Evolutionary conservation across 1,140 invertebrate species (phyloP).

Genomic region (Manduca sexta): DNA sequence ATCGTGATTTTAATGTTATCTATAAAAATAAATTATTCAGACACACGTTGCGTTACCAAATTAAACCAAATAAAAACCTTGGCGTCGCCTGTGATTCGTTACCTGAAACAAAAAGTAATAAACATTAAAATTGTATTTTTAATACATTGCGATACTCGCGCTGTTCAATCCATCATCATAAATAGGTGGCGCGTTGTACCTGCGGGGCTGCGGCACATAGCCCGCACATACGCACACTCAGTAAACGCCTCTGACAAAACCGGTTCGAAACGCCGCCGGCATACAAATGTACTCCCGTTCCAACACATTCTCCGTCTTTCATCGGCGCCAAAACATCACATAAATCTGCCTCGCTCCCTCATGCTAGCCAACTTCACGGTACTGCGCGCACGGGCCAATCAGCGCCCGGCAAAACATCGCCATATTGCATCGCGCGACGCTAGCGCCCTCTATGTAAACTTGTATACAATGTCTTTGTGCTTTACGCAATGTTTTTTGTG

Average conservation of each 20-base stretch:
- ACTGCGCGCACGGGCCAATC: slow-evolving; percentile 43
- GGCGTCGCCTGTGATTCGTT: slow-evolving; percentile 1
- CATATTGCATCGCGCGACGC: slow-evolving; percentile 54
- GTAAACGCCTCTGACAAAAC: slow-evolving; percentile 68
- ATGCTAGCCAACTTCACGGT: slow-evolving; percentile 51
- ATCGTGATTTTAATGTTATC: no score
- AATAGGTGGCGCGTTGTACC: slow-evolving; percentile 59
- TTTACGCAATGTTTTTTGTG: slow-evolving; percentile 56
- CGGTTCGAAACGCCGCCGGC: slow-evolving; percentile 49
- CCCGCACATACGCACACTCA: slow-evolving; percentile 57
- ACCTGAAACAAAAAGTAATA: slow-evolving; percentile 57
- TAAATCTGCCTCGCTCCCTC: slow-evolving; percentile 62
- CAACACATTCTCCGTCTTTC: slow-evolving; percentile 61
- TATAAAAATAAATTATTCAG: no score
- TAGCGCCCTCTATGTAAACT: slow-evolving; percentile 44
- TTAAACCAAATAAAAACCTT: no score
- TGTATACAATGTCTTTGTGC: slow-evolving; percentile 39
- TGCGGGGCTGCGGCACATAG: slow-evolving; percentile 50
- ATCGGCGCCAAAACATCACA: slow-evolving; percentile 53
- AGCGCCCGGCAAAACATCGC: slow-evolving; percentile 42
- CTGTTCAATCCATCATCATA: slow-evolving; percentile 53
- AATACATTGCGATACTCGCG: slow-evolving; percentile 29
- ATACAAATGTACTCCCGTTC: slow-evolving; percentile 59
- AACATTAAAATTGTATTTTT: slow-evolving; percentile 53
- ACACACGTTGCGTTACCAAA: no score